Evolutionary conservation across 2,888 invertebrate species (phyloP).

Genomic region (Lordiphosa andalusiaca): DNA sequence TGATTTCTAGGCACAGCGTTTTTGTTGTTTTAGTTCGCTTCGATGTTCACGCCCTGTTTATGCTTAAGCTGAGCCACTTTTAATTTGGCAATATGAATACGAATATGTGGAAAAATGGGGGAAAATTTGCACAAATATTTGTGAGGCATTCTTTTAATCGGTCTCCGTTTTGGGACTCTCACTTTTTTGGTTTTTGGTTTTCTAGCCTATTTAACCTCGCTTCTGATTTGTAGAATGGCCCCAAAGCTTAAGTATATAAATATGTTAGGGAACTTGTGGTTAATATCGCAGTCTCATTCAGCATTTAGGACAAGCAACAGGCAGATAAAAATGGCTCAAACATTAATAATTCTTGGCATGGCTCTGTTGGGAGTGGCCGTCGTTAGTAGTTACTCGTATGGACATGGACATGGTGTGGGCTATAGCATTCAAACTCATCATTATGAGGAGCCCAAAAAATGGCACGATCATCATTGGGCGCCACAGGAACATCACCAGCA

Average conservation of each 20-base stretch:
- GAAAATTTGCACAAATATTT: conserved; percentile 64
- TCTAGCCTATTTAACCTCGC: conserved; percentile 65
- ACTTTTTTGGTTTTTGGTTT: conserved; percentile 40
- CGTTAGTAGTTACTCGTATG: conserved; percentile 40
- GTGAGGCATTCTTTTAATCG: conserved; percentile 35
- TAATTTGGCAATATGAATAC: conserved; percentile 58
- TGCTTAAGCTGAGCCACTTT: conserved; percentile 35
- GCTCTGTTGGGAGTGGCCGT: conserved; percentile 48
- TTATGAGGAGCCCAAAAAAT: conserved; percentile 50
- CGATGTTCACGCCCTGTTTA: conserved; percentile 58
- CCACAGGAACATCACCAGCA: conserved; percentile 12
- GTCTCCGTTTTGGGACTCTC: conserved; percentile 20
- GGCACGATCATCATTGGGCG: conserved; percentile 38
- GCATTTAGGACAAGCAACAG: conserved; percentile 35
- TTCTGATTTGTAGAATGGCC: conserved; percentile 37
- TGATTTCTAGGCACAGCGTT: conserved; percentile 54
- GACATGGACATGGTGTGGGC: conserved; percentile 49
- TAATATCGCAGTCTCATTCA: conserved; percentile 49
- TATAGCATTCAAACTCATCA: conserved; percentile 64
- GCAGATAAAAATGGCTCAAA: conserved; percentile 33
- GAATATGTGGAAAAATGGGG: conserved; percentile 53
- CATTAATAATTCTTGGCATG: conserved; percentile 39
- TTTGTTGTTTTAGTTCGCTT: conserved; percentile 16
- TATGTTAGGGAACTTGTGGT: conserved; percentile 16
- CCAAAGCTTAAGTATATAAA: conserved; percentile 38